Evolutionary conservation across 1,140 invertebrate genomes (phyloP).

Genomic region (Zaprionus ornatus): DNA sequence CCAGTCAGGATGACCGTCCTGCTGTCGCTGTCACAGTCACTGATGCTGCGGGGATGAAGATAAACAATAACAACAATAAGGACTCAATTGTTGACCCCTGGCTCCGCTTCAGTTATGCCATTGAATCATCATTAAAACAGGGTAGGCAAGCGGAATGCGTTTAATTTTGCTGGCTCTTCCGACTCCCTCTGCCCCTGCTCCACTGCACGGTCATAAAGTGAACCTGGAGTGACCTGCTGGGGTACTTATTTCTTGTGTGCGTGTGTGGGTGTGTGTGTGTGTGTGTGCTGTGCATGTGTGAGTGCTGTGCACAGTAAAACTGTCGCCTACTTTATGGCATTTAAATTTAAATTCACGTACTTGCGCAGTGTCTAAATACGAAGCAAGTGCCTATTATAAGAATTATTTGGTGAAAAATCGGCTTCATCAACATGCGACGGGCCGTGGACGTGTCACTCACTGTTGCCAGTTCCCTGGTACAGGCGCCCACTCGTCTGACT

Average conservation of each 20-base stretch:
- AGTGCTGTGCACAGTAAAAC: slow-evolving; percentile 2
- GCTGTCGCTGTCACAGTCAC: slow-evolving; percentile 1
- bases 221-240: neutral
- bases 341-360: slow-evolving; percentile 45
- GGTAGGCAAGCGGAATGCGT: slow-evolving; percentile 54
- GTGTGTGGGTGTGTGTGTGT: neutral
- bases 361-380: slow-evolving; percentile 48
- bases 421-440: slow-evolving; percentile 29
- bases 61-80: slow-evolving; percentile 5
- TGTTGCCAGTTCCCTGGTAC: no score
- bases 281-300: neutral
- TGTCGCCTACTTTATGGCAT: slow-evolving; percentile 36
- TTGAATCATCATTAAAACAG: slow-evolving; percentile 54
- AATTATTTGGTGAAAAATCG: slow-evolving; percentile 45
- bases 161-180: slow-evolving; percentile 47
- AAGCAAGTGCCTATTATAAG: slow-evolving; percentile 43
- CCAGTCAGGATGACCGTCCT: neutral
- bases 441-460: slow-evolving; percentile 40
- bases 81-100: slow-evolving; percentile 14
- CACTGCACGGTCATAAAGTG: neutral
- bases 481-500: slow-evolving; percentile 26
- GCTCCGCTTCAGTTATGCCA: neutral
- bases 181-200: neutral
- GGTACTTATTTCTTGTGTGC: neutral
- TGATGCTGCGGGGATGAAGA: neutral